phyloP scores from a whole-genome alignment of 2,113 vertebrate species.

The Corvus cornix region DNA sequence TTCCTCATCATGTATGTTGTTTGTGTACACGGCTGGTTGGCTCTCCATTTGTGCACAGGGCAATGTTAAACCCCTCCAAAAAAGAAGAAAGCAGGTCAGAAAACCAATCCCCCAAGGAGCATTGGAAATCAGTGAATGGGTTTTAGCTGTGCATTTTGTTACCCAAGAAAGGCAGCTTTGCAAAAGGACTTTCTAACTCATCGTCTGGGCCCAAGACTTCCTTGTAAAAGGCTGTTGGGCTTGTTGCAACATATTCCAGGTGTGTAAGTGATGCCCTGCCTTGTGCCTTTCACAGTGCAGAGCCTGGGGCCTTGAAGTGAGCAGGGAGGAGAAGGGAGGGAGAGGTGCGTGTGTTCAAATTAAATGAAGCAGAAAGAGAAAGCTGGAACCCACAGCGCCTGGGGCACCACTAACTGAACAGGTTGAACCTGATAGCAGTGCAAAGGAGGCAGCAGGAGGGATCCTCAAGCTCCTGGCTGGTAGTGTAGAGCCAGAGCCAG shows the following conservation, averaged over 20 bases:
- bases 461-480: background rate
- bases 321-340: constrained; percentile 43
- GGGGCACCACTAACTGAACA: constrained; percentile 52
- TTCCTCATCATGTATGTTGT: rapidly evolving
- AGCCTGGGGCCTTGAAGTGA: constrained; percentile 32
- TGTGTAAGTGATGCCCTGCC: constrained; percentile 68
- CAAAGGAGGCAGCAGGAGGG: background rate
- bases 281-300: constrained; percentile 50
- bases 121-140: background rate
- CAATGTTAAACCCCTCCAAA: background rate
- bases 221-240: constrained; percentile 43
- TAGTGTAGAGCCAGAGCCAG: rapidly evolving
- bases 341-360: constrained; percentile 44
- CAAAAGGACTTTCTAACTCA: constrained; percentile 52
- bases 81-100: background rate
- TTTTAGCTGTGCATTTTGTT: background rate
- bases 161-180: background rate
- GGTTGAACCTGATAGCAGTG: constrained; percentile 62
- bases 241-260: constrained; percentile 68
- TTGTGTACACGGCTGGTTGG: background rate
- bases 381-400: constrained; percentile 52
- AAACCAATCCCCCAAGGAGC: background rate
- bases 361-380: constrained; percentile 74
- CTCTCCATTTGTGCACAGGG: background rate
- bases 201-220: background rate